phyloP scores from a whole-genome alignment of 2,797 vertebrate species.

The Tauraco hartlaubi region DNA sequence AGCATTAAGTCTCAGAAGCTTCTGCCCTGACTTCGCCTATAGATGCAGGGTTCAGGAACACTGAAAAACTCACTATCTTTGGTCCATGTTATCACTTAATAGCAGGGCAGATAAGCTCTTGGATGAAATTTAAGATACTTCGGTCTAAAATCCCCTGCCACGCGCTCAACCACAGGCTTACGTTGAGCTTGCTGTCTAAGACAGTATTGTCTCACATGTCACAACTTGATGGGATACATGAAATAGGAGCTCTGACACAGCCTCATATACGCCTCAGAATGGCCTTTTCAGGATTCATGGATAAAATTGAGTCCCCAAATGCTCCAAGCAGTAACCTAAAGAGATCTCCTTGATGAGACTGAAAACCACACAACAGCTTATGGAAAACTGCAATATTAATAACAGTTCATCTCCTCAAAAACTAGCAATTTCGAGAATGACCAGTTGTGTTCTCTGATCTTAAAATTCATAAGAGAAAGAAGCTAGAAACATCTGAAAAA shows the following conservation, averaged over 20 bases:
- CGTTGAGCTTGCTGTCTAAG: not conserved
- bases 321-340: not conserved
- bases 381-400: not conserved
- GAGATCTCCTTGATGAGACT: not conserved
- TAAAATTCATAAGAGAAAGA: not conserved
- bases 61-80: not conserved
- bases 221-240: not conserved
- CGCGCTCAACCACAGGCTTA: not conserved
- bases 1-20: not conserved
- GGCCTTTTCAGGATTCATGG: not conserved
- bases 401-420: not conserved
- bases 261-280: fast-evolving
- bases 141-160: not conserved
- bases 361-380: not conserved
- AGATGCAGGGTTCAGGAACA: not conserved
- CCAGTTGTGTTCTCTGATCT: not conserved
- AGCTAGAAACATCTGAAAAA: not conserved
- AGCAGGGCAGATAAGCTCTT: not conserved
- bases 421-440: not conserved
- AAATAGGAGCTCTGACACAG: not conserved
- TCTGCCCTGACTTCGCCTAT: not conserved
- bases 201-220: not conserved
- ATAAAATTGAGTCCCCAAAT: not conserved
- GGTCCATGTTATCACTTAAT: not conserved
- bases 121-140: conserved; percentile 2